Base-by-base conservation (phyloP, 1,140 invertebrate species). In the Drosophila takahashii region DNA sequence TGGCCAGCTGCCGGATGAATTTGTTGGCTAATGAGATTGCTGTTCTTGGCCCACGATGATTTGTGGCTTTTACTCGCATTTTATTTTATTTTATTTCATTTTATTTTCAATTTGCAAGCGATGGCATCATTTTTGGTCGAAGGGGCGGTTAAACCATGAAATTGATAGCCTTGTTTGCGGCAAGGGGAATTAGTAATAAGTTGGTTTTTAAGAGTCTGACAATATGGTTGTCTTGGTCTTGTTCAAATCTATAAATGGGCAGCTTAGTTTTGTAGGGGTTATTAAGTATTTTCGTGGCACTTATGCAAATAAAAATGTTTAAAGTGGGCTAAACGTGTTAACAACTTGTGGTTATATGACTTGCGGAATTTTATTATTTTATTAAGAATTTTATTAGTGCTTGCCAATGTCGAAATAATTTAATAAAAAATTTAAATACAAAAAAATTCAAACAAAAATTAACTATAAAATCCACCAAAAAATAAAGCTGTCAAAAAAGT, bases 1-100 rank as follows among this genome's bases (percentile, higher is more conserved):
- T 81, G 77, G 51, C 45, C 81, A 85, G 81, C 81, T 85, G 81
- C 73, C 81, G 81, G 72, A 80, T 77, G 77, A 57, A 56, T 75
- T 69, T 56, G 56, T 48, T 56, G 37, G 42, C 64, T 70, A 57
- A 52, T 61, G 66, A 70, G 66, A 41, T 41, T 42, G 71, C 57
- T 47, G 67, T 72, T 61, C 54, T 72, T 51, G 66, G 29, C 16
- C 29, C 41, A 26, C 44, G 50, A 29, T 78, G 69, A 65, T 64
- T 57, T 57, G 62, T 67, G 64, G 29, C 5, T 48, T n/a, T 59
- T 32, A 18, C 15, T 44, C 47, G 34, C 32, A 47, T 51, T 52
- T 42, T 26, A 7, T 61, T 51, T 42, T 15, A 7, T 44, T 36
- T 44, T 10, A 9, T 53, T 69, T 36, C 3, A 32, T 69, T 69